Percentiles rank a stretch among this genome's conserved stretches.
Conservation (phyloP, 1,140 invertebrate species). For the Hyles vespertilio region DNA sequence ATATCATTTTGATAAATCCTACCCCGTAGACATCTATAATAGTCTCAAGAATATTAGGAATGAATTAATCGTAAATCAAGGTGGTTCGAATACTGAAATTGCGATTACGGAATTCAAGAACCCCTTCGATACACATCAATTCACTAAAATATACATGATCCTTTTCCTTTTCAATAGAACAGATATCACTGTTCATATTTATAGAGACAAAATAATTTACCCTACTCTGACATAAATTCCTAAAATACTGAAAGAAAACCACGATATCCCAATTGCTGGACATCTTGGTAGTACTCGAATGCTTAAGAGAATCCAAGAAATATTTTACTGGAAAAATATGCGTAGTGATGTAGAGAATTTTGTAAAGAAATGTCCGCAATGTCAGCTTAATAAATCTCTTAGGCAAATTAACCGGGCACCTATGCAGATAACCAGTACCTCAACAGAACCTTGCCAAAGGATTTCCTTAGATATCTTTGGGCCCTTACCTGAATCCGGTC, state of each 20-base stretch:
- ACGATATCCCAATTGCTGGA: too few species aligned
- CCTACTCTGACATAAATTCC: too few species aligned
- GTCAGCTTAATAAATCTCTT: constrained; percentile 28
- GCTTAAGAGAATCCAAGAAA: too few species aligned
- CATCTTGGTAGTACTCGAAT: too few species aligned
- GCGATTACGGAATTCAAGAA: constrained; percentile 22
- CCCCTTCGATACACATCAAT: constrained; percentile 23
- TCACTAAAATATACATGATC: constrained; percentile 19
- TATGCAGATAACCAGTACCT: constrained; percentile 24
- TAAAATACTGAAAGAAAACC: too few species aligned
- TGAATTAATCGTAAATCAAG: constrained; percentile 7
- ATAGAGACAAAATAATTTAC: too few species aligned
- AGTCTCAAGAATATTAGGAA: constrained; percentile 11
- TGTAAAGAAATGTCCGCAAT: constrained; percentile 19
- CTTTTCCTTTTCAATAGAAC: constrained; percentile 18
- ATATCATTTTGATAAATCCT: constrained; percentile 19
- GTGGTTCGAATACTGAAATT: constrained; percentile 9
- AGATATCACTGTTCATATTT: too few species aligned
- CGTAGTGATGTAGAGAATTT: constrained; percentile 22
- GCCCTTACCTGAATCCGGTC: not conserved
- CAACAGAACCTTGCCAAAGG: constrained; percentile 18
- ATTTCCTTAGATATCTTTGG: constrained; percentile 5
- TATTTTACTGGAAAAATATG: too few species aligned
- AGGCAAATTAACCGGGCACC: constrained; percentile 21
- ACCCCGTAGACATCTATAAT: constrained; percentile 23